These are phyloP conservation scores for Platysteira castanea DNA, from an alignment of 2,113 vertebrate genomes.

Conservation along the genomic window DNA sequence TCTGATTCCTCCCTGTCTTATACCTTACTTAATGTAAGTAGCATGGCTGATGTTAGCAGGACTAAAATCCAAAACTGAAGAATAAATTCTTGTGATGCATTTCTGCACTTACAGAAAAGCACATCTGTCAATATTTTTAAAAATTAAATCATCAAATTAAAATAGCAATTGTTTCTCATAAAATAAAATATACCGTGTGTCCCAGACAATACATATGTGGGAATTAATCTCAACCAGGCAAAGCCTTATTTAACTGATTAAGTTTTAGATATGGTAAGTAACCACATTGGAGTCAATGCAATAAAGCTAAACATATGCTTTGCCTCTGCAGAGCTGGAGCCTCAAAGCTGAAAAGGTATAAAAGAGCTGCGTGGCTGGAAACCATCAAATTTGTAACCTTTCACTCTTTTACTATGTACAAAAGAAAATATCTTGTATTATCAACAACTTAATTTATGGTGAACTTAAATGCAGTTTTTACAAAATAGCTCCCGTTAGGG, in stretches of 20 bases:
- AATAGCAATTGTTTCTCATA: background rate
- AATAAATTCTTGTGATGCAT: background rate
- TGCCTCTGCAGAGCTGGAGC: background rate
- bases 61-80: background rate
- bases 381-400: background rate
- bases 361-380: background rate
- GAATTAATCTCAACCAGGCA: constrained; percentile 17
- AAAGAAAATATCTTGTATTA: background rate
- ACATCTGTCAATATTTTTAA: background rate
- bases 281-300: background rate
- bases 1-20: background rate
- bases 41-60: background rate
- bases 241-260: constrained; percentile 28
- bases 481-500: background rate
- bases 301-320: constrained; percentile 2
- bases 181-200: background rate
- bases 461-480: background rate
- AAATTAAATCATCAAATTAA: constrained; percentile 17
- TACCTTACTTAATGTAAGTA: background rate
- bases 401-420: background rate
- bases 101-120: background rate
- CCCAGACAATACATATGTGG: background rate
- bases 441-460: background rate
- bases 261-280: constrained; percentile 13
- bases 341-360: constrained; percentile 9